A percentile compares a stretch with the other conserved stretches of the same genome.
Evolutionary conservation across 2,888 invertebrate species (phyloP).

Genomic region (Hypselothyrea guttata): DNA sequence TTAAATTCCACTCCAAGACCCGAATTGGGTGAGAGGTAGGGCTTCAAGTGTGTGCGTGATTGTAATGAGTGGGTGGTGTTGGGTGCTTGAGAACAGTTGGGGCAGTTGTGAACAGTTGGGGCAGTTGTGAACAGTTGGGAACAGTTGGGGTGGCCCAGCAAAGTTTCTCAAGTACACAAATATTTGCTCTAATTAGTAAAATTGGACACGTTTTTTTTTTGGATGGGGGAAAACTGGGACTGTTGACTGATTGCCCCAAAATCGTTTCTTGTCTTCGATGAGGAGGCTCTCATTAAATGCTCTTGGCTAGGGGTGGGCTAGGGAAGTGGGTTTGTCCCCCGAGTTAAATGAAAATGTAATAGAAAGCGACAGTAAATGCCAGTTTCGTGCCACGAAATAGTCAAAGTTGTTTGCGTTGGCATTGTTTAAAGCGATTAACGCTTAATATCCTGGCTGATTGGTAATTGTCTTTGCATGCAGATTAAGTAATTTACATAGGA

Average conservation of each 20-base stretch:
- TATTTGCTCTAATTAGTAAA: conserved; percentile 62
- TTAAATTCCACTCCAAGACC: conserved; percentile 38
- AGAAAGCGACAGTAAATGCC: conserved; percentile 32
- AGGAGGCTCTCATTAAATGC: conserved; percentile 36
- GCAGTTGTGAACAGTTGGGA: not conserved
- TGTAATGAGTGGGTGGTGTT: conserved; percentile 47
- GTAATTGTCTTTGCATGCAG: conserved; percentile 55
- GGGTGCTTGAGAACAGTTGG: conserved; percentile 12
- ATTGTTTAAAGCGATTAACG: conserved; percentile 57
- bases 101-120: not conserved
- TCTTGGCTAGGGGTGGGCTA: conserved; percentile 17
- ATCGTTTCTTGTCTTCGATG: conserved; percentile 50
- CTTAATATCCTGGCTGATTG: conserved; percentile 47
- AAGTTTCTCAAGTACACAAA: conserved; percentile 55
- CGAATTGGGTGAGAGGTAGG: not conserved
- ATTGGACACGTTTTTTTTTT: conserved; percentile 49
- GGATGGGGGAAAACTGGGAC: conserved; percentile 14
- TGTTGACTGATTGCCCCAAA: conserved; percentile 57
- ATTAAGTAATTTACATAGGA: conserved; percentile 51
- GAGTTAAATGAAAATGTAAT: conserved; percentile 1
- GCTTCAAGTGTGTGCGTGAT: conserved; percentile 39
- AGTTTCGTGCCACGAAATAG: conserved; percentile 37
- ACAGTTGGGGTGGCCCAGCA: conserved; percentile 14
- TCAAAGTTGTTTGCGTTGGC: conserved; percentile 31
- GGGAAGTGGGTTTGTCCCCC: no score